Evolutionary conservation across 1,140 invertebrate genomes (phyloP).

Genomic region (Eubasilissa regina): DNA sequence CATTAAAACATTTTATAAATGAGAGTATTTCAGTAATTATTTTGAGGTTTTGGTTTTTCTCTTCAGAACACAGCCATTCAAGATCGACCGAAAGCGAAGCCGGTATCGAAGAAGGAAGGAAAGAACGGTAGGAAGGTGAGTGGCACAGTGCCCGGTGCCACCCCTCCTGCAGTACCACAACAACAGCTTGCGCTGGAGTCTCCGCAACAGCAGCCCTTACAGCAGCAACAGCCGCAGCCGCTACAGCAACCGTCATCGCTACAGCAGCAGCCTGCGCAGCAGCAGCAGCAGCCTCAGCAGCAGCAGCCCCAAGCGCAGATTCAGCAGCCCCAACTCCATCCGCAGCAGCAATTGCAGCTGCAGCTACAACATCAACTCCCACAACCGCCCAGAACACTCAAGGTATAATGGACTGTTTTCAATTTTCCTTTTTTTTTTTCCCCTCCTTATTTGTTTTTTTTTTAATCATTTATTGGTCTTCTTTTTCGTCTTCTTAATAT

Average conservation of each 20-base stretch:
- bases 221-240: conserved; percentile 64
- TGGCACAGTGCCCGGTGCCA: conserved; percentile 10
- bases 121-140: conserved; percentile 72
- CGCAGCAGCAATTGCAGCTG: conserved; percentile 48
- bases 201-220: conserved; percentile 60
- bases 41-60: neutral
- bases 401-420: neutral
- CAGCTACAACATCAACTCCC: conserved; percentile 60
- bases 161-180: conserved; percentile 60
- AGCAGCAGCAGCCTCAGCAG: conserved; percentile 67
- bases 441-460: no score
- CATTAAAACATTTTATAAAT: no score
- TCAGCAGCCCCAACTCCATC: conserved; percentile 50
- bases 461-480: no score
- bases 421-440: no score
- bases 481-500: no score
- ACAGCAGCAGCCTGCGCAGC: conserved; percentile 67
- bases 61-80: conserved; percentile 82
- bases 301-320: conserved; percentile 67
- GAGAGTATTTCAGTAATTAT: no score
- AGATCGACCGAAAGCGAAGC: conserved; percentile 86
- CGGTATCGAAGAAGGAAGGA: conserved; percentile 83
- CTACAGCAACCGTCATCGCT: conserved; percentile 64
- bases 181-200: conserved; percentile 61
- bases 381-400: conserved; percentile 10